Conservation (phyloP, 2,113 vertebrate genomes). For the Hydropotes inermis region DNA sequence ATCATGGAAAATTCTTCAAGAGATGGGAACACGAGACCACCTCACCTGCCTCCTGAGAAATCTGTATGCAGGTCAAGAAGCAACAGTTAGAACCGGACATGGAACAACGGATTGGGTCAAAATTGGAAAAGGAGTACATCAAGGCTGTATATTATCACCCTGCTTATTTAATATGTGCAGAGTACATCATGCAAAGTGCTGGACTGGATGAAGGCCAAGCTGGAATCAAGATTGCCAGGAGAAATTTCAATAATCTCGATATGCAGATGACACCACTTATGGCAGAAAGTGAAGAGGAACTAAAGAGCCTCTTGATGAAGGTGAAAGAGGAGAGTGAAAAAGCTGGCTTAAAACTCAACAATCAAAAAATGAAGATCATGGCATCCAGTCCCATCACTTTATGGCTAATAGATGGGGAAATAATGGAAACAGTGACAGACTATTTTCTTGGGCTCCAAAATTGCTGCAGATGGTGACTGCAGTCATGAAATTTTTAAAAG, state of each 20-base stretch:
- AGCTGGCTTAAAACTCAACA: background rate
- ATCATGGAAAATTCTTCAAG: background rate
- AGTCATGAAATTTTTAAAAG: background rate
- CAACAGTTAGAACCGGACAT: background rate
- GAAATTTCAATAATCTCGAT: background rate
- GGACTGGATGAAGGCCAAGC: background rate
- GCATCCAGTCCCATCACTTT: background rate
- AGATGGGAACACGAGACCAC: background rate
- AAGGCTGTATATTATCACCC: background rate
- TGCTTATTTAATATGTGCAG: background rate
- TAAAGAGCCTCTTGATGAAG: background rate
- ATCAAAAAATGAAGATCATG: background rate
- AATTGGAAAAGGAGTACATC: background rate
- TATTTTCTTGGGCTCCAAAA: no score
- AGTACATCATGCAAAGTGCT: background rate
- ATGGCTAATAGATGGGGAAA: background rate
- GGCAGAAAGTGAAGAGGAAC: background rate
- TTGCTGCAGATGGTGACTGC: background rate
- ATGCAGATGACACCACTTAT: background rate
- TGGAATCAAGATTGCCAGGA: background rate
- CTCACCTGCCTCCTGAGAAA: background rate
- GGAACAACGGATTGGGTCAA: background rate
- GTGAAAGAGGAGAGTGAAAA: background rate
- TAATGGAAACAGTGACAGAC: background rate
- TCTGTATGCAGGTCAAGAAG: background rate